phyloP scores from a whole-genome alignment of 37 sponge, comb jelly and placozoan genomes.

The Oopsacas minuta region DNA sequence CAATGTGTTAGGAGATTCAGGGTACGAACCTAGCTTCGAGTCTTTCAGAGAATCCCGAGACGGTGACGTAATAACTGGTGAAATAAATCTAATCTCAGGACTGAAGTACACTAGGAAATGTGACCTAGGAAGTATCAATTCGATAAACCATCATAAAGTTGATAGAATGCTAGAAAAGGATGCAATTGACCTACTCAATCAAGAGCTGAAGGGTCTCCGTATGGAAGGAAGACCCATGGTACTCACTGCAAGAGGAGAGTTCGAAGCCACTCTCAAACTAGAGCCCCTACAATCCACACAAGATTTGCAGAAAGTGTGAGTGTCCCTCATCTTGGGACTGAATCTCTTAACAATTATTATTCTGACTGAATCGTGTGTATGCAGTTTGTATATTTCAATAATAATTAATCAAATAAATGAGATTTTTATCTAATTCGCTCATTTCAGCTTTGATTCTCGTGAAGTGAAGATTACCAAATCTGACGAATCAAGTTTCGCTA shows the following conservation, averaged over 20 bases:
- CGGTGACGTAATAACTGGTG: background rate
- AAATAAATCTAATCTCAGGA: background rate
- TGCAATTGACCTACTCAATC: background rate
- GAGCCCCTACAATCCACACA: background rate
- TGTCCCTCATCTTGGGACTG: background rate
- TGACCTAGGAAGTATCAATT: background rate
- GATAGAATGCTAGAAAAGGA: constrained; percentile 4
- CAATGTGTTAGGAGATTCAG: background rate
- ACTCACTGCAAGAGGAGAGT: constrained; percentile 7
- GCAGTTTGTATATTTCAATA: background rate
- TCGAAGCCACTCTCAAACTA: background rate
- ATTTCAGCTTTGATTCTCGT: background rate
- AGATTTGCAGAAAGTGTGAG: constrained; percentile 13
- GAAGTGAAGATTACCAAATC: background rate
- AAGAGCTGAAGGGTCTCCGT: background rate
- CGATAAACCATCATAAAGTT: background rate
- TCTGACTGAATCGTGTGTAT: background rate
- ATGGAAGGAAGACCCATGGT: background rate
- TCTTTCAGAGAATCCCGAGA: background rate
- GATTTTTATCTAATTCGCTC: background rate
- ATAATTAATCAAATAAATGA: background rate
- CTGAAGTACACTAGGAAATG: background rate
- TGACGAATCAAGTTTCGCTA: background rate
- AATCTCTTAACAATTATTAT: background rate
- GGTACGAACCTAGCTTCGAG: constrained; percentile 5